Evolutionary conservation across 2,113 vertebrate species (phyloP).

Genomic region (Amphilophus citrinellus): DNA sequence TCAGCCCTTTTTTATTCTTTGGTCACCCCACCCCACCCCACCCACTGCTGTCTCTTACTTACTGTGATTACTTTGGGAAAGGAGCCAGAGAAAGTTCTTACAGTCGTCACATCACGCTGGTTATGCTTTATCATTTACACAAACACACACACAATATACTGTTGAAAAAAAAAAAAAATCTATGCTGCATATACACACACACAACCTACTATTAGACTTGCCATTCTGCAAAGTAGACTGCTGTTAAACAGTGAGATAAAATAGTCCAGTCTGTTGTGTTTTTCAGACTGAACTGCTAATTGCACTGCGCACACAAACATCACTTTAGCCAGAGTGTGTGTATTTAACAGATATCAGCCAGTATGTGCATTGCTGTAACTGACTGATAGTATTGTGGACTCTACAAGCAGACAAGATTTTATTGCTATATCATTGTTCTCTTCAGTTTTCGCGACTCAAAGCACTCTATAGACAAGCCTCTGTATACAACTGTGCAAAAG

Average conservation of each 20-base stretch:
- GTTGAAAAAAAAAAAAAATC: neutral
- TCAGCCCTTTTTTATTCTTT: neutral
- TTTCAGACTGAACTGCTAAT: neutral
- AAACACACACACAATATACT: conserved; percentile 38
- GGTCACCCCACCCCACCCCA: neutral
- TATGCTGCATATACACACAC: neutral
- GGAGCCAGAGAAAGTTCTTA: conserved; percentile 51
- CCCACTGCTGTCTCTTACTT: conserved; percentile 26
- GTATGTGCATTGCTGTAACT: neutral
- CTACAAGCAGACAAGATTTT: neutral
- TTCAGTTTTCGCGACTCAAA: neutral
- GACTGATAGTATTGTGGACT: neutral
- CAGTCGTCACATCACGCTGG: neutral
- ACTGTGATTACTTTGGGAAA: conserved; percentile 62
- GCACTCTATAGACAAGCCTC: rapidly evolving
- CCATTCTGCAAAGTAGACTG: neutral
- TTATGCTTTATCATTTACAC: conserved; percentile 47
- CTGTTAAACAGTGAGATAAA: neutral
- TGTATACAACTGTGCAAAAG: neutral
- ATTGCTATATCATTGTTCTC: neutral
- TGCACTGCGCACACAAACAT: neutral
- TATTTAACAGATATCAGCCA: neutral
- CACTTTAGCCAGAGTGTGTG: rapidly evolving
- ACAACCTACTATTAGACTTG: neutral
- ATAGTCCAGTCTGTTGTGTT: neutral